phyloP scores from a whole-genome alignment of 2,113 vertebrate species.

The Zosterops lateralis region DNA sequence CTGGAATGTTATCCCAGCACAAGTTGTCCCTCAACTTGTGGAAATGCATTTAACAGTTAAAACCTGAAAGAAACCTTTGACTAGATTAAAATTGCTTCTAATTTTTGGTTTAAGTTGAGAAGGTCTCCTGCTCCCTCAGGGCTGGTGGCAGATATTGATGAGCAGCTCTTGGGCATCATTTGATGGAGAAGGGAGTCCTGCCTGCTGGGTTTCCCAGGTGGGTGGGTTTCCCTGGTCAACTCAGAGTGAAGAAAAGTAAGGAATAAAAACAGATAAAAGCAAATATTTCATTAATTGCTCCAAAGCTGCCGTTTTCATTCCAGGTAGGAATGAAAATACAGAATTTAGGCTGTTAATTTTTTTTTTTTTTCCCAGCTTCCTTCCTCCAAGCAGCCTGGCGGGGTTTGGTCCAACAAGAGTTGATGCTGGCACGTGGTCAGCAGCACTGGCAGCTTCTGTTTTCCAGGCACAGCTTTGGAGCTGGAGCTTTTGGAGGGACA shows the following conservation, averaged over 20 bases:
- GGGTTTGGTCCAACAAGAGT: neutral
- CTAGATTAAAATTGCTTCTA: neutral
- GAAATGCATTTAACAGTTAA: neutral
- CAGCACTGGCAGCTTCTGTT: neutral
- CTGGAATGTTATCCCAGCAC: neutral
- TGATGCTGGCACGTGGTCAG: neutral
- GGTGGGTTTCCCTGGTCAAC: neutral
- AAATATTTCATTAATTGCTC: neutral
- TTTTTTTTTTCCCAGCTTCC: neutral
- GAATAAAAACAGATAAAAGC: neutral
- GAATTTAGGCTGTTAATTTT: neutral
- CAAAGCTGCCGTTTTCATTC: neutral
- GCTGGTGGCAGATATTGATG: neutral
- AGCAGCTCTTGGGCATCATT: neutral
- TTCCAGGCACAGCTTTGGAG: neutral
- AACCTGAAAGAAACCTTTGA: neutral
- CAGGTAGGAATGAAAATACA: neutral
- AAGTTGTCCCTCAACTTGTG: neutral
- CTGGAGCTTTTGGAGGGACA: neutral
- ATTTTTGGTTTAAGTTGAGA: neutral
- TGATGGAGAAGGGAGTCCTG: neutral
- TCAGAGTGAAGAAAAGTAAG: neutral
- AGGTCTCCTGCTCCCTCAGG: neutral
- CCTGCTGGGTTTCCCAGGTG: neutral
- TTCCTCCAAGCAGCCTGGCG: neutral